phyloP scores from a whole-genome alignment of 2,888 invertebrate genomes.

The Sipha maydis region DNA sequence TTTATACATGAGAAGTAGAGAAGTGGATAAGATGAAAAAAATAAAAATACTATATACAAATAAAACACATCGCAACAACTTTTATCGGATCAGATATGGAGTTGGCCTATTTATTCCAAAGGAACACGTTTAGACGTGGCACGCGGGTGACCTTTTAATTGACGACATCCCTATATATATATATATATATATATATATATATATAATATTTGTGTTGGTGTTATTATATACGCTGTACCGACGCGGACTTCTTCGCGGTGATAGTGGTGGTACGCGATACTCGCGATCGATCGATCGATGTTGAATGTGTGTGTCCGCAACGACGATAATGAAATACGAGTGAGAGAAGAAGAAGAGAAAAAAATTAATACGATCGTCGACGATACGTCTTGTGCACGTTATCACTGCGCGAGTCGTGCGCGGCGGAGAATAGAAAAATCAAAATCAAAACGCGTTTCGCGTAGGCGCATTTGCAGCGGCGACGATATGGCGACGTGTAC shows the following conservation, averaged over 20 bases:
- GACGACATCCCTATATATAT: background rate
- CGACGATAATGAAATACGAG: too few species aligned
- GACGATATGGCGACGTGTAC: too few species aligned
- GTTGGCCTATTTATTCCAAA: slow-evolving; percentile 61
- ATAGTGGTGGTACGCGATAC: too few species aligned
- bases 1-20: slow-evolving; percentile 13
- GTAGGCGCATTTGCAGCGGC: too few species aligned
- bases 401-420: too few species aligned
- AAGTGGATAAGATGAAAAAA: slow-evolving; percentile 13
- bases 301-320: too few species aligned
- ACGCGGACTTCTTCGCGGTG: background rate
- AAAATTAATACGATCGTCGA: background rate
- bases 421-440: too few species aligned
- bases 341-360: too few species aligned
- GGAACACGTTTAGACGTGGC: slow-evolving; percentile 49
- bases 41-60: slow-evolving; percentile 48
- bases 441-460: too few species aligned
- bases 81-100: slow-evolving; percentile 59
- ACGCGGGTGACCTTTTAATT: slow-evolving; percentile 59
- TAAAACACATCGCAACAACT: slow-evolving; percentile 54
- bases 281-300: too few species aligned
- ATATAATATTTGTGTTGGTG: background rate
- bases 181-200: background rate
- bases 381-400: too few species aligned
- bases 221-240: background rate